Evolutionary conservation across 2,797 vertebrate species (phyloP).

Genomic region (Microhierax caerulescens): DNA sequence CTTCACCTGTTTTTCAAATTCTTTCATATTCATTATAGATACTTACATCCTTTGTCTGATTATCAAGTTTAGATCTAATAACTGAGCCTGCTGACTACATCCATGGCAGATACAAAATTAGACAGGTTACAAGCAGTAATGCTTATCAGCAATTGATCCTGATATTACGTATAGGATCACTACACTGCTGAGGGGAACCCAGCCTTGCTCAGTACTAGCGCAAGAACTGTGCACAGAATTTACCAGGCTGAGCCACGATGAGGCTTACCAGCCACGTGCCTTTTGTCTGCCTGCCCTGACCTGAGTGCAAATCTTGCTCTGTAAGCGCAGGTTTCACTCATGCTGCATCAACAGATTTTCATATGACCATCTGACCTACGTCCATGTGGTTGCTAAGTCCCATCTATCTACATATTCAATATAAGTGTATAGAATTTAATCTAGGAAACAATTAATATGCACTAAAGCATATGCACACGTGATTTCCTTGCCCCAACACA

Average conservation of each 20-base stretch:
- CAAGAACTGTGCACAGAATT: background rate
- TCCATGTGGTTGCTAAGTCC: background rate
- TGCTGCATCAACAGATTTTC: background rate
- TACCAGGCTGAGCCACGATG: background rate
- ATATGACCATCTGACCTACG: rapidly evolving
- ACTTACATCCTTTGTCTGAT: no score
- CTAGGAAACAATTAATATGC: background rate
- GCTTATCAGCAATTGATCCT: background rate
- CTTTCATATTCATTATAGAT: no score
- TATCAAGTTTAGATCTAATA: no score
- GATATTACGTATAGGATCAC: background rate
- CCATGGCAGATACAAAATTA: background rate
- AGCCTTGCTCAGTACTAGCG: background rate
- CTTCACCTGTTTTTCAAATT: no score
- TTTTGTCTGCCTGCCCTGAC: background rate
- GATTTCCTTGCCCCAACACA: background rate
- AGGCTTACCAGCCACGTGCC: background rate
- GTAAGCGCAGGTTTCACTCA: background rate
- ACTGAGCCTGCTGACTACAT: no score
- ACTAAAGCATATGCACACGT: rapidly evolving
- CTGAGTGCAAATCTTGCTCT: background rate
- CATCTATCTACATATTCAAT: background rate
- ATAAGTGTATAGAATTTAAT: background rate
- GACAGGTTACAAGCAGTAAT: background rate
- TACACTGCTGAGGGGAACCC: background rate